Evolutionary conservation across 2,888 invertebrate species (phyloP).

Genomic region (Mythimna loreyi): DNA sequence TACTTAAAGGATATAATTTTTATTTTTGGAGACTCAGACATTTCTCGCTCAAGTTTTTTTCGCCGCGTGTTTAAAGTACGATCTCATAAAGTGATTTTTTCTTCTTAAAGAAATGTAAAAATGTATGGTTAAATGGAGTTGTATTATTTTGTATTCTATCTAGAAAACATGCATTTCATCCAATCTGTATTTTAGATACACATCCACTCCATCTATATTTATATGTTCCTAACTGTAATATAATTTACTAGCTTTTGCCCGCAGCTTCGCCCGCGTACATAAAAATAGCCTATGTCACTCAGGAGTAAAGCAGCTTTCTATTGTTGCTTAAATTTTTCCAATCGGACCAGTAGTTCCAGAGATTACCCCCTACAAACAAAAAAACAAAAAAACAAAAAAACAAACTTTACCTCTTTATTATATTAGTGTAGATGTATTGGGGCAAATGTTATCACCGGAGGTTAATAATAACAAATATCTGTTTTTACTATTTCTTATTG

Average conservation of each 20-base stretch:
- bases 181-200: slow-evolving; percentile 8
- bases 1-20: background rate
- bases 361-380: no score
- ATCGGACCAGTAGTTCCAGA: no score
- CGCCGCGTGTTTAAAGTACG: slow-evolving; percentile 3
- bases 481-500: slow-evolving; percentile 2
- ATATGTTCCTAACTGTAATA: background rate
- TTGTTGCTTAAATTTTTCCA: no score
- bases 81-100: background rate
- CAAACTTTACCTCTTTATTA: no score
- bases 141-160: slow-evolving; percentile 18
- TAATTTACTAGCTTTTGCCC: background rate
- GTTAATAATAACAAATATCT: background rate
- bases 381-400: no score
- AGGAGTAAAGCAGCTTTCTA: no score
- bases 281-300: no score
- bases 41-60: slow-evolving; percentile 7
- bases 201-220: background rate
- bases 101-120: background rate
- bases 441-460: background rate
- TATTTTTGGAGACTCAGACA: slow-evolving; percentile 2
- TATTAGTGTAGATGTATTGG: no score
- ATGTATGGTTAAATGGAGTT: slow-evolving; percentile 1
- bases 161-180: slow-evolving; percentile 30
- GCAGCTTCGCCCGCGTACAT: no score